Percentiles rank a stretch among this genome's conserved stretches.
Conservation (phyloP, 2,797 vertebrate genomes). For the Lepidocolaptes lacrymiger region DNA sequence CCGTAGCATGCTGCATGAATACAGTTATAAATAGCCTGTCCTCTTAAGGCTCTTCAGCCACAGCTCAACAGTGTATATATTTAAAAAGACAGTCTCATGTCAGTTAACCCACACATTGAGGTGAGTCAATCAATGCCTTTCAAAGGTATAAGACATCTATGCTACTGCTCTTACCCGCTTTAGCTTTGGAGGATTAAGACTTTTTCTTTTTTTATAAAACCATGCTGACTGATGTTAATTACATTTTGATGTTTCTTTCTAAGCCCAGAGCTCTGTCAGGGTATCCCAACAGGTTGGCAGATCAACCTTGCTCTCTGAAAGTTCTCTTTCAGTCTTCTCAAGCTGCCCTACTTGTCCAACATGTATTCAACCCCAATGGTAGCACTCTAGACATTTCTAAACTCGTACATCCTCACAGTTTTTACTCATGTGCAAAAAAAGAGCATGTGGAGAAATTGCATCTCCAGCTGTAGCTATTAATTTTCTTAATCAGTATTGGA, state of each 20-base stretch:
- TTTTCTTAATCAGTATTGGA: background rate
- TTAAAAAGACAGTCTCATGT: background rate
- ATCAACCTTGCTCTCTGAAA: background rate
- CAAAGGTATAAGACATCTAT: background rate
- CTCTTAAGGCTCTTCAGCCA: constrained; percentile 5
- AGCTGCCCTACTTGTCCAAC: background rate
- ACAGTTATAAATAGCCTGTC: background rate
- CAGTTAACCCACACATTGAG: background rate
- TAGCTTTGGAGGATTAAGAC: background rate
- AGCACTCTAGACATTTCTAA: background rate
- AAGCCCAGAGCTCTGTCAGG: background rate
- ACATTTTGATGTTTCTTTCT: background rate
- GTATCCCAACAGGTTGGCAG: background rate
- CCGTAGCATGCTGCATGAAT: background rate
- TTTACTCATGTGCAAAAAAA: background rate
- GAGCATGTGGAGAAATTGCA: background rate
- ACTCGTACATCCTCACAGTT: background rate
- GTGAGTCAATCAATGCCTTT: background rate
- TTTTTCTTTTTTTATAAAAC: background rate
- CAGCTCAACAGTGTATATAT: background rate
- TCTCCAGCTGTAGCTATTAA: background rate
- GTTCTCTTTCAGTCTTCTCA: background rate
- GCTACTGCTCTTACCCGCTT: background rate
- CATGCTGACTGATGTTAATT: background rate
- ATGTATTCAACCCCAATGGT: background rate